A percentile compares a stretch with the other conserved stretches of the same genome.
Evolutionary conservation across 2,888 invertebrate species (phyloP).

Genomic region (Steromphala cineraria): DNA sequence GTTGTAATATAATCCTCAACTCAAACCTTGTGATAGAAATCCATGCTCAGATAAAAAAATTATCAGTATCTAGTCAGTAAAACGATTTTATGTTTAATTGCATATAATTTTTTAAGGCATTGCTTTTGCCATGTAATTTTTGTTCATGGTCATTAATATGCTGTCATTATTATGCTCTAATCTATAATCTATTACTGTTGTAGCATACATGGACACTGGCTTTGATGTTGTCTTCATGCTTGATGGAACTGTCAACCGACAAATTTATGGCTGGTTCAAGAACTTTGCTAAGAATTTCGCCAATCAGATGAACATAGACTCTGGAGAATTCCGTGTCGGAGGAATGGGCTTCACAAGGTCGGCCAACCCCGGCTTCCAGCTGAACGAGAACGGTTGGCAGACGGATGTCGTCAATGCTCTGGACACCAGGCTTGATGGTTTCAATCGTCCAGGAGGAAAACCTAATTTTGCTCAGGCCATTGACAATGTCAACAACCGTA

Average conservation of each 20-base stretch:
- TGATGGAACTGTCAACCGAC: slow-evolving; percentile 55
- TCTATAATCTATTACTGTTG: background rate
- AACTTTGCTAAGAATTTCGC: slow-evolving; percentile 41
- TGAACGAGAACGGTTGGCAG: slow-evolving; percentile 46
- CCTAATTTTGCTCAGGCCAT: slow-evolving; percentile 64
- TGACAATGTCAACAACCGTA: slow-evolving; percentile 48
- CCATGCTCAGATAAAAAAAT: too few species aligned
- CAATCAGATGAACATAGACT: slow-evolving; percentile 42
- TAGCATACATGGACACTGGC: slow-evolving; percentile 40
- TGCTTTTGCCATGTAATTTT: too few species aligned
- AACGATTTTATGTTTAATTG: too few species aligned
- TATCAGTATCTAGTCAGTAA: too few species aligned
- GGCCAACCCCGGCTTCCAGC: slow-evolving; percentile 43
- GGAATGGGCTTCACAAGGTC: slow-evolving; percentile 47
- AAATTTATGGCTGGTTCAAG: slow-evolving; percentile 43
- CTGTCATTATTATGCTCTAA: background rate
- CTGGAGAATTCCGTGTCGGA: slow-evolving; percentile 54
- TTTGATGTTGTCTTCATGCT: slow-evolving; percentile 55
- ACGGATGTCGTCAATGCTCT: slow-evolving; percentile 39
- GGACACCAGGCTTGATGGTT: background rate
- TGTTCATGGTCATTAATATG: too few species aligned
- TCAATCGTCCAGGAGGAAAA: slow-evolving; percentile 31
- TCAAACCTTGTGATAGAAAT: too few species aligned
- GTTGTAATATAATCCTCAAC: too few species aligned
- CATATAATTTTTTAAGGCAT: too few species aligned